A percentile compares a stretch with the other conserved stretches of the same genome.
phyloP scores from a whole-genome alignment of 2,888 invertebrate genomes.

The Boloria euphrosyne region DNA sequence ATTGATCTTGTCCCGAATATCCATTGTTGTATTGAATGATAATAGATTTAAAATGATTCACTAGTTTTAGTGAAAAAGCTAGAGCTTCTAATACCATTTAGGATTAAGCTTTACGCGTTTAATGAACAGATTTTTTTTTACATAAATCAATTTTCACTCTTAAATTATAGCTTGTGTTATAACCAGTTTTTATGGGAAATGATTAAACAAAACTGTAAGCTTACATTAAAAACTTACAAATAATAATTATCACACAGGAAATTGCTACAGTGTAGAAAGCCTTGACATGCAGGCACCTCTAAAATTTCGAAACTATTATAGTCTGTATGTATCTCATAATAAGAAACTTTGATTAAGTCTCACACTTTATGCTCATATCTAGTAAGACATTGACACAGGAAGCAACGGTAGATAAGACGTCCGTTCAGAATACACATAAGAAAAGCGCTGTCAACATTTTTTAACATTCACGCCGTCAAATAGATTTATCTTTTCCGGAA shows the following conservation, averaged over 20 bases:
- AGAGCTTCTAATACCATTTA: too few species aligned
- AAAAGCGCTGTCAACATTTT: constrained; percentile 41
- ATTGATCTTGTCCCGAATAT: constrained; percentile 39
- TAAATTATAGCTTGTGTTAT: too few species aligned
- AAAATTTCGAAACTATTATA: constrained; percentile 17
- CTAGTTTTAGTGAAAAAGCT: too few species aligned
- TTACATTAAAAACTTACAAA: constrained; percentile 17
- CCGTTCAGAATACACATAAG: constrained; percentile 41
- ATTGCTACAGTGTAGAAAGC: constrained; percentile 24
- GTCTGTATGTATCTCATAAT: constrained; percentile 17
- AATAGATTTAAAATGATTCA: too few species aligned
- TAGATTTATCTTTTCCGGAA: constrained; percentile 37
- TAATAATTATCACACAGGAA: constrained; percentile 34
- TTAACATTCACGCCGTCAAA: constrained; percentile 34
- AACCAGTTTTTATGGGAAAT: neutral
- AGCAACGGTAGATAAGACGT: constrained; percentile 46
- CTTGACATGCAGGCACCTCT: constrained; percentile 27
- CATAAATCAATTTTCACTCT: too few species aligned
- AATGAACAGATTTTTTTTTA: too few species aligned
- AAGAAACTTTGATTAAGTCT: constrained; percentile 22
- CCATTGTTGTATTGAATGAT: constrained; percentile 7
- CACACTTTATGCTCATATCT: constrained; percentile 21
- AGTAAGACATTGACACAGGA: constrained; percentile 47
- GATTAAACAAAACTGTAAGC: neutral
- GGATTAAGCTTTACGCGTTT: too few species aligned